Evolutionary conservation across 2,888 invertebrate genomes (phyloP), one percentile per base, ranked within the genome.

Genomic region (Muschampia plurimacula): DNA sequence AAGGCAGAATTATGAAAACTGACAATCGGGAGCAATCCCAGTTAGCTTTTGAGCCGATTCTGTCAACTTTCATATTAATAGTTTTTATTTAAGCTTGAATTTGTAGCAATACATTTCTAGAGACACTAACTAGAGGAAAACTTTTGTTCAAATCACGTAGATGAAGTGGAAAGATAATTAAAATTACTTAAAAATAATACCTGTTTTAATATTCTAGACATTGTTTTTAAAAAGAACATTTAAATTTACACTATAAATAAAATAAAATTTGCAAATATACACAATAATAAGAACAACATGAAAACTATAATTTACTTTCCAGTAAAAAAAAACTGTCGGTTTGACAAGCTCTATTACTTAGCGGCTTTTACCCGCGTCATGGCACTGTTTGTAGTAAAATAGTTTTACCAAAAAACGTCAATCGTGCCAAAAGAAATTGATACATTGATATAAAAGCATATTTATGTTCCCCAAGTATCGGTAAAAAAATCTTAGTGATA

Each of bases 391-490:
- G 77, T 79, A 81, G 64, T 75, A 74, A 76, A 77, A 73, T 72
- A 74, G 75, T 77, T 86, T 85, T 82, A 77, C 76, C 77, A 80
- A 81, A 85, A 86, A 83, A 84, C 81, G 89, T 89, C 89, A 81
- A 87, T 80, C 80, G 80, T 82, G 81, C 89, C 87, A 90, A 91
- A 88, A 86, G 88, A 90, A 90, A 90, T 92, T 93, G 93, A 94
- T 92, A 87, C 87, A 92, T 93, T 89, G 92, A 90, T 84, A 89
- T 94, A 93, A 94, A 92, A 94, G 94, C 93, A 93, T 93, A 94
- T 92, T 91, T 93, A 92, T 93, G 94, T 93, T 91, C 86, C 75
- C 83, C 82, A 81, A 83, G 83, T 89, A 85, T 89, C 89, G 86
- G 85, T 89, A 91, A 88, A 93, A 90, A 93, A 92, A 90, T 88